Evolutionary conservation across 2,113 vertebrate genomes (phyloP).

Genomic region (Benitochromis conjunctus): DNA sequence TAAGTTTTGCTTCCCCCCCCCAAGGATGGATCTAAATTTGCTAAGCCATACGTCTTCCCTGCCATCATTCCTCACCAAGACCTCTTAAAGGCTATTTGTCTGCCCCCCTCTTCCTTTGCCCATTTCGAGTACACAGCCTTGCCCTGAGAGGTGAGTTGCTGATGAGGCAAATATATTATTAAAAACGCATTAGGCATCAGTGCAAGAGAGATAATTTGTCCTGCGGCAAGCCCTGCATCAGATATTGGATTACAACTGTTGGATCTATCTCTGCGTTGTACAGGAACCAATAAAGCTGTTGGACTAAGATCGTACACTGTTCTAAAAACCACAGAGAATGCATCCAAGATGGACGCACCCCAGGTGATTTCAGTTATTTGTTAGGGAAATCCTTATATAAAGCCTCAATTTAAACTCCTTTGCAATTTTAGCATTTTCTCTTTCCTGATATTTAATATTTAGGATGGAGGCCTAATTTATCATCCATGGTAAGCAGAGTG

Average conservation of each 20-base stretch:
- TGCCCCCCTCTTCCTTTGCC: constrained; percentile 8
- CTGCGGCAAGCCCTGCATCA: neutral
- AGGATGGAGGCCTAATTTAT: neutral
- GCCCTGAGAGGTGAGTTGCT: constrained; percentile 50
- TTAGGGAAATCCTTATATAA: neutral
- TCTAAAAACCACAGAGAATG: neutral
- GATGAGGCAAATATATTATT: constrained; percentile 68
- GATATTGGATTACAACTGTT: neutral
- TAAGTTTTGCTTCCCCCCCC: neutral
- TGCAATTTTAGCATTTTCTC: neutral
- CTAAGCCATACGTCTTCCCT: constrained; percentile 31
- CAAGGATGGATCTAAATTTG: constrained; percentile 29
- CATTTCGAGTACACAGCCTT: constrained; percentile 30
- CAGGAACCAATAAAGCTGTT: neutral
- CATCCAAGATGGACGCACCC: neutral
- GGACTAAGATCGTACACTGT: neutral
- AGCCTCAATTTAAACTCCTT: neutral
- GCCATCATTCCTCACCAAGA: constrained; percentile 27
- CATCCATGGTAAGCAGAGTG: neutral
- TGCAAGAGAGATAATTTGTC: constrained; percentile 17
- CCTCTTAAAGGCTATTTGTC: constrained; percentile 53
- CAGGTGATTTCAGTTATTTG: neutral
- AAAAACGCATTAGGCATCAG: constrained; percentile 60
- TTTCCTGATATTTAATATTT: neutral
- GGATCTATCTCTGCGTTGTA: neutral